Evolutionary conservation across 37 sponge, comb jelly and placozoan species (phyloP).

Genomic region (Beroe ovata): DNA sequence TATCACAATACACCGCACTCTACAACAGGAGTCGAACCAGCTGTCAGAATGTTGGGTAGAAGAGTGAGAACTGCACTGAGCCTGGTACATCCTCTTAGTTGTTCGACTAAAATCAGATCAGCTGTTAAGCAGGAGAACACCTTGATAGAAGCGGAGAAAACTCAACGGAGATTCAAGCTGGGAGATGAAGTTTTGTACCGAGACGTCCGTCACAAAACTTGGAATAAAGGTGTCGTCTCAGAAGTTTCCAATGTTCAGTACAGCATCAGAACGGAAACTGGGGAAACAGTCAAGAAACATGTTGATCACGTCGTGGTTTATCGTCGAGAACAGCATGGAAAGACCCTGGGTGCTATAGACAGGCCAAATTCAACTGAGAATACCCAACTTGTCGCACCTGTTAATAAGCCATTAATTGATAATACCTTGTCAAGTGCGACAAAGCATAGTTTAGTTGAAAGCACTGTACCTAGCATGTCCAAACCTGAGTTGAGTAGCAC

Average conservation of each 20-base stretch:
- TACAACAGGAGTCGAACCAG: neutral
- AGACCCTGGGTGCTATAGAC: neutral
- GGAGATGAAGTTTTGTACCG: neutral
- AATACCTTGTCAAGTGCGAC: neutral
- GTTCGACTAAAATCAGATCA: neutral
- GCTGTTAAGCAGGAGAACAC: neutral
- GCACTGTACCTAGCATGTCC: neutral
- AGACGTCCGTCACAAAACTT: neutral
- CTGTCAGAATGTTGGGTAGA: conserved; percentile 14
- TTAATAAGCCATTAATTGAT: neutral
- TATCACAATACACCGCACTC: conserved; percentile 11
- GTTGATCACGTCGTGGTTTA: neutral
- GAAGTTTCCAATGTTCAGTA: neutral
- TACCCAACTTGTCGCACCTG: neutral
- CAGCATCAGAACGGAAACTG: neutral
- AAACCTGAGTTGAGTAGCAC: neutral
- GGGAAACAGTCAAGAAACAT: neutral
- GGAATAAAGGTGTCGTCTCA: neutral
- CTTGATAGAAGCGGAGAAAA: neutral
- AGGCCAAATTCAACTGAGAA: neutral
- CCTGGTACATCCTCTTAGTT: neutral
- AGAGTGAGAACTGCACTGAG: neutral
- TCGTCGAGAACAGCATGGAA: neutral
- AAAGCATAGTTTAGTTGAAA: neutral
- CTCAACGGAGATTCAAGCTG: neutral